phyloP scores from a whole-genome alignment of 2,113 vertebrate genomes.

The Nycticebus coucang region DNA sequence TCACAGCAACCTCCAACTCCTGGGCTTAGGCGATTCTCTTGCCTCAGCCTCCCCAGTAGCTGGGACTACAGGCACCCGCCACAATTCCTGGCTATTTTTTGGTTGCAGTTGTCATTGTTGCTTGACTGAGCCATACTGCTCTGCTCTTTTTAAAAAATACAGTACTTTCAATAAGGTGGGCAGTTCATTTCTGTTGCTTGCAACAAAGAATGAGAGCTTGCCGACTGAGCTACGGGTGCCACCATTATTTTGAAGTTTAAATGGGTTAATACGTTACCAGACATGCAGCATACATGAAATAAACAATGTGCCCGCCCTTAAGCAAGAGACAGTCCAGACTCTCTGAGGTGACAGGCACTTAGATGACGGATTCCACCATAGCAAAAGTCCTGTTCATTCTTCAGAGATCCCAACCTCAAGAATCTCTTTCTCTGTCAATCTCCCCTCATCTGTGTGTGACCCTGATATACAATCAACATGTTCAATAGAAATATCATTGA shows the following conservation, averaged over 20 bases:
- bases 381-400: neutral
- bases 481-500: neutral
- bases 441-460: neutral
- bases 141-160: neutral
- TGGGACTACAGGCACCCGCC: no score
- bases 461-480: neutral
- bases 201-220: neutral
- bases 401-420: neutral
- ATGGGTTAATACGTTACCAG: neutral
- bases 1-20: no score
- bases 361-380: neutral
- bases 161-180: neutral
- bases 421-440: neutral
- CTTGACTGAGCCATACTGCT: neutral
- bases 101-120: no score
- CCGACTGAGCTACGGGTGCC: no score
- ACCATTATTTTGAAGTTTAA: neutral
- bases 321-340: neutral
- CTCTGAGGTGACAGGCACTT: neutral
- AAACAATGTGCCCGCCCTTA: neutral
- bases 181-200: neutral
- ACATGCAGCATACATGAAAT: neutral
- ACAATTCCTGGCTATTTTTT: no score
- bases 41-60: no score
- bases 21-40: no score